Base-by-base conservation (phyloP, 1,140 invertebrate species). In the Hirudo medicinalis region DNA sequence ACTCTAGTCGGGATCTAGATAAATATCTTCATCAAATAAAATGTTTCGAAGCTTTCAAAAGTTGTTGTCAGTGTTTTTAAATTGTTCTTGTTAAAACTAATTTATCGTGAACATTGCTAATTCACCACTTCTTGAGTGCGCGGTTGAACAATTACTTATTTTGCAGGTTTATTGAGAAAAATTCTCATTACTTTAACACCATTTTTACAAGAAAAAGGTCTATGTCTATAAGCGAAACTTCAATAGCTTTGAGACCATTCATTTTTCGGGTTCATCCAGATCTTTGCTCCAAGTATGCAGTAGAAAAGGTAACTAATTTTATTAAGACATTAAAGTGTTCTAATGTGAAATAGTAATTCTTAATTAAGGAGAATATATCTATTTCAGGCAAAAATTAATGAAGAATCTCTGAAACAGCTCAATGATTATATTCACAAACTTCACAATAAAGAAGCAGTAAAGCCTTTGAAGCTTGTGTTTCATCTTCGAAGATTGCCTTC, bases 251-350 rank as follows among this genome's bases (percentile, higher is more conserved):
- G 20, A 84, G 92, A 74, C 93, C 92, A 2, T 95, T 97, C 80
- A 95, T 93, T 81, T 95, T 96, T 82, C 88, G 88, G 67, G 92
- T 96, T 27, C 93, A 97, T 86, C 93, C 93, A 20, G 93, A 97
- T 83, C 82, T 95, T 54, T 96, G 96, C 86, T 90, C 90, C 71
- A 88, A 91, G 80, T 88, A 90, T 85, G 93, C 93, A 54, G 87
- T 86, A 77, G 90, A 94, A 85, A 87, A 89, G 78, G 90, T 90
- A 82, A 84, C 81, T 78, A 36, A 60, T 68, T 49, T n/a, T 72
- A 60, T n/a, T 22, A 25, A 54, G 27, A 6, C 63, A 36, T 57
- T n/a, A 66, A 22, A 32, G 20, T 67, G 19, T 72, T 67, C 32
- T 40, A 20, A 40, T 60, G 27, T 8, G n/a, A 29, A 32, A 19